Percentiles rank a stretch among this genome's conserved stretches.
These are phyloP conservation scores for Neolamprologus hecqui DNA, from an alignment of 2,113 vertebrate genomes.

Conservation along the genomic window DNA sequence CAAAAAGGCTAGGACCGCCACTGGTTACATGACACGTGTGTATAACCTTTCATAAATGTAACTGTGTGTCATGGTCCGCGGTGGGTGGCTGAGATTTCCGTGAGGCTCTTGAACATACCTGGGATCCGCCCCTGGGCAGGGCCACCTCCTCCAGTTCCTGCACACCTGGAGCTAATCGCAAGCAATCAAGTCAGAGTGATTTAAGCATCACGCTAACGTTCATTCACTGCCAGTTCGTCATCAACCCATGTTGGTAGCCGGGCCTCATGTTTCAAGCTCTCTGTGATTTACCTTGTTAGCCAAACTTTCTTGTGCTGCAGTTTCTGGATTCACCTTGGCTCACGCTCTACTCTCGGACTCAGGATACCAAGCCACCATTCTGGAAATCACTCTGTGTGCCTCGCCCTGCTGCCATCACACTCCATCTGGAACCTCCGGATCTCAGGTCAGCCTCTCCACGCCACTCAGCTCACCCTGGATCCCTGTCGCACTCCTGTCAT, in stretches of 20 bases:
- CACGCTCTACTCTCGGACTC: background rate
- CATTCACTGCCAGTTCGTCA: rapidly evolving
- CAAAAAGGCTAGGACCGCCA: background rate
- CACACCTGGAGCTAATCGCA: background rate
- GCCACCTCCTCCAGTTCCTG: background rate
- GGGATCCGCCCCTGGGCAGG: background rate
- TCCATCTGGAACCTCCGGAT: background rate
- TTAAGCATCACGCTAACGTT: background rate
- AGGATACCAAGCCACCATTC: background rate
- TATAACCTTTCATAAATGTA: background rate
- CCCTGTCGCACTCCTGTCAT: background rate
- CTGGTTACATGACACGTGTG: background rate
- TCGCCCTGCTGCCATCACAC: background rate
- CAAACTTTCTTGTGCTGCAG: background rate
- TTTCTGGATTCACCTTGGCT: background rate
- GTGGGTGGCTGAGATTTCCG: background rate
- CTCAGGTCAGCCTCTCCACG: background rate
- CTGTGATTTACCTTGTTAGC: background rate
- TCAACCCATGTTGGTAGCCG: background rate
- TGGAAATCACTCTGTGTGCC: background rate
- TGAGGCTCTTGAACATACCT: background rate
- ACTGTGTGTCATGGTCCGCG: background rate
- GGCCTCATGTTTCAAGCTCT: background rate
- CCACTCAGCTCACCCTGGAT: background rate
- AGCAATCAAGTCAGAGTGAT: background rate